Evolutionary conservation across 2,113 vertebrate genomes (phyloP), one percentile per base, ranked within the genome.

Genomic region (Scomber scombrus): DNA sequence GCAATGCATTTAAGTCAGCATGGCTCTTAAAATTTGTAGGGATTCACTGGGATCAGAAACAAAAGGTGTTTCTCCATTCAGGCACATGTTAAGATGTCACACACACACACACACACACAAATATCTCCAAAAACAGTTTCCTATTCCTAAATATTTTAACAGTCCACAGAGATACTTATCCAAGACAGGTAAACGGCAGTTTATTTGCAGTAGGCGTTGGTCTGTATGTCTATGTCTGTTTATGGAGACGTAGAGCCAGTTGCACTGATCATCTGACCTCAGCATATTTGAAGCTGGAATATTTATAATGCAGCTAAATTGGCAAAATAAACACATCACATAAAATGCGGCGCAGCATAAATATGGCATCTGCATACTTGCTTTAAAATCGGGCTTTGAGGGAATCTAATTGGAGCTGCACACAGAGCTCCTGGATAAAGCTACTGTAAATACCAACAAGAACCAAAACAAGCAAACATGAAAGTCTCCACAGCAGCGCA

Each of bases 221-320:
- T 43, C 11, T 64, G 57, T 46, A 14, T 69, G 29, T 29, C 34
- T 77, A 43, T 18, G 14, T 71, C 29, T 82, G 64, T 88, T 83
- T 84, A 75, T 46, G 49, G 52, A 80, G 55, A 12, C 21, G 56
- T 49, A 62, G 40, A 78, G 69, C 70, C 49, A 45, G 70, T 45
- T 75, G 52, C n/a, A 46, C 49, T 12, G 75, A 85, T 83, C 31
- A 13, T 15, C 60, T 86, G 19, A 18, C 66, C 49, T 11, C 60
- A 74, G 82, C 69, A 67, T 50, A 78, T 81, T 80, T 80, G 16
- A 79, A 40, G 72, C 63, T 72, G 61, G 80, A 82, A 81, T 92
- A 90, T 93, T 93, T 91, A 82, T 81, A 92, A 82, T 71, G 3
- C 57, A 45, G 65, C 75, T 46, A 84, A 91, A 93, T 21, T 26